Percentiles rank a stretch among this genome's conserved stretches.
phyloP scores from a whole-genome alignment of 2,888 invertebrate genomes.

The Geotrupes spiniger region DNA sequence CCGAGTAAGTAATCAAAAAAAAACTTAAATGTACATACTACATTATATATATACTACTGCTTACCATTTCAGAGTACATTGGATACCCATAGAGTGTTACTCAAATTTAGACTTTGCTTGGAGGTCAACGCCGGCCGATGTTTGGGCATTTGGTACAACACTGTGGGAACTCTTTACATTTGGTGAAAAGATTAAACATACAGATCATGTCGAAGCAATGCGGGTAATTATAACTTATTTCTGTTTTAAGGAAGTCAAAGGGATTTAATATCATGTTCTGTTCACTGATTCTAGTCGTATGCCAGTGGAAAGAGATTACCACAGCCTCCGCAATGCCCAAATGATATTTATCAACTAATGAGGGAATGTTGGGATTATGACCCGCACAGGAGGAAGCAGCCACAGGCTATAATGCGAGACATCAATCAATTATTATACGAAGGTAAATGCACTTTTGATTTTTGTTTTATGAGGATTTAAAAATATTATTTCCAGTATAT shows the following conservation, averaged over 20 bases:
- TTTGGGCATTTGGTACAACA: slow-evolving; percentile 91
- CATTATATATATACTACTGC: neutral
- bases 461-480: slow-evolving; percentile 8
- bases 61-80: slow-evolving; percentile 66
- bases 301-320: slow-evolving; percentile 65
- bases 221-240: slow-evolving; percentile 30
- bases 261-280: neutral
- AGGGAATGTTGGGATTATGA: slow-evolving; percentile 78
- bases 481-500: slow-evolving; percentile 50
- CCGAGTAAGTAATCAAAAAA: slow-evolving; percentile 60
- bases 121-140: slow-evolving; percentile 70
- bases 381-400: slow-evolving; percentile 69
- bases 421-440: slow-evolving; percentile 76
- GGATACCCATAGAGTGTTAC: slow-evolving; percentile 86
- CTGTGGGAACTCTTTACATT: slow-evolving; percentile 89
- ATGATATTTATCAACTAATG: slow-evolving; percentile 74
- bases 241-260: neutral
- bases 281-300: slow-evolving; percentile 59
- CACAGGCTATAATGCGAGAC: slow-evolving; percentile 83
- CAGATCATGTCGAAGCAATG: slow-evolving; percentile 41
- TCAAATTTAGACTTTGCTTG: slow-evolving; percentile 65
- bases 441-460: slow-evolving; percentile 44
- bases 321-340: slow-evolving; percentile 68
- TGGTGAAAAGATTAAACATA: slow-evolving; percentile 54
- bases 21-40: neutral